Conservation (phyloP, 2,888 invertebrate species). For the Archips xylosteana region DNA sequence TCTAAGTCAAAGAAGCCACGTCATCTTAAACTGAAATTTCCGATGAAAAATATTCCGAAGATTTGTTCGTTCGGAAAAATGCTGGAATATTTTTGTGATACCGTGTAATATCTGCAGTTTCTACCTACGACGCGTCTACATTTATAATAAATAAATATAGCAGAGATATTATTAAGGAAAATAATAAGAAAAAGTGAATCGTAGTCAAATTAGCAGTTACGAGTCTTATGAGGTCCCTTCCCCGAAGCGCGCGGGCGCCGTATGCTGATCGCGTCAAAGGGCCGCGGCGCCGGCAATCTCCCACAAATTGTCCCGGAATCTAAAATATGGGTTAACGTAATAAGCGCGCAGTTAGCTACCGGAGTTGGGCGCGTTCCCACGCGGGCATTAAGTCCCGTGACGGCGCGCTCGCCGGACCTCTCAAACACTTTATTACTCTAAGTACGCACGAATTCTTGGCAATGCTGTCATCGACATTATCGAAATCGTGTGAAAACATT, state of each 20-base stretch:
- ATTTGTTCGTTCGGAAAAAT: too few relatives aligned
- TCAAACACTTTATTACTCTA: conserved; percentile 36
- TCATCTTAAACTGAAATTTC: too few relatives aligned
- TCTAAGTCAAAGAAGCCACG: too few relatives aligned
- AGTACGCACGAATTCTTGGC: conserved; percentile 33
- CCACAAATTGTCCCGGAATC: conserved; percentile 41
- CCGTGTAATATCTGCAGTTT: background rate
- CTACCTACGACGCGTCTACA: background rate
- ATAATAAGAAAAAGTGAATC: background rate
- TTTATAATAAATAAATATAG: background rate
- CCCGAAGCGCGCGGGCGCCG: conserved; percentile 27
- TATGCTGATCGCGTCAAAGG: conserved; percentile 41
- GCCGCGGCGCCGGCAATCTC: conserved; percentile 31
- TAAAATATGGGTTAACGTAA: conserved; percentile 37
- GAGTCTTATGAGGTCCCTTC: background rate
- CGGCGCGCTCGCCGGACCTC: conserved; percentile 29
- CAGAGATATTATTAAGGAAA: background rate
- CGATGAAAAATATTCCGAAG: too few relatives aligned
- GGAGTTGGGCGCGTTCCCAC: conserved; percentile 32
- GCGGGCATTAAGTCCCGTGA: conserved; percentile 41
- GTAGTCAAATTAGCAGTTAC: background rate
- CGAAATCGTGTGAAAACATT: conserved; percentile 38
- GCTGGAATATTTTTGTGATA: too few relatives aligned
- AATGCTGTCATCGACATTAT: conserved; percentile 37
- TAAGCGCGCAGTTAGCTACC: conserved; percentile 39